Evolutionary conservation across 2,888 invertebrate species (phyloP).

Genomic region (Zaprionus lineosus): DNA sequence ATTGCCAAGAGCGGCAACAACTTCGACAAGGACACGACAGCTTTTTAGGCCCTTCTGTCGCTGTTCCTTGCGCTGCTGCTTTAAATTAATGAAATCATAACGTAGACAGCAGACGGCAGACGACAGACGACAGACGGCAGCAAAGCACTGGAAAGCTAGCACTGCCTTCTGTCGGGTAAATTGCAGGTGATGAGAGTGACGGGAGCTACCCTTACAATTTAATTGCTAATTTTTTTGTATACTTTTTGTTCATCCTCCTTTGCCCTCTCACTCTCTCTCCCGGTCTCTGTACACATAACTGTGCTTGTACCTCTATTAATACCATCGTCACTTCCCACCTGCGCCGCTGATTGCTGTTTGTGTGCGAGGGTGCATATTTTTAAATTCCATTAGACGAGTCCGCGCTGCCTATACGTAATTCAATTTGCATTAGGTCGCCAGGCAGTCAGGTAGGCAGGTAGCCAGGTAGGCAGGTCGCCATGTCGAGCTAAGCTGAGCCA

Average conservation of each 20-base stretch:
- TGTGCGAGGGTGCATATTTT: slow-evolving; percentile 48
- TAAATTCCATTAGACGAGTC: slow-evolving; percentile 56
- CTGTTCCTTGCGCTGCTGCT: slow-evolving; percentile 21
- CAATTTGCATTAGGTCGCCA: slow-evolving; percentile 57
- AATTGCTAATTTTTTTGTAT: slow-evolving; percentile 58
- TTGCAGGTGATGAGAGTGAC: slow-evolving; percentile 26
- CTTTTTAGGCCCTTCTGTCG: slow-evolving; percentile 38
- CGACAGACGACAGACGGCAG: slow-evolving; percentile 8
- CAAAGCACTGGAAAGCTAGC: too few species aligned
- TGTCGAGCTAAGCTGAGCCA: slow-evolving; percentile 8
- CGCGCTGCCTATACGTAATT: slow-evolving; percentile 39
- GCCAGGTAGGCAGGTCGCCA: slow-evolving; percentile 22
- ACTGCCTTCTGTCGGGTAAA: slow-evolving; percentile 13
- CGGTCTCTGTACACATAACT: slow-evolving; percentile 1
- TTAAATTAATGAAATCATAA: slow-evolving; percentile 61
- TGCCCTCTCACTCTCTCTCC: slow-evolving; percentile 4
- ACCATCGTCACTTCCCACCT: neutral
- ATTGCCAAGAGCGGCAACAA: slow-evolving; percentile 44
- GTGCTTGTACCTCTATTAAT: slow-evolving; percentile 4
- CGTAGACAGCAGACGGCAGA: slow-evolving; percentile 16
- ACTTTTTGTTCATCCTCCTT: slow-evolving; percentile 19
- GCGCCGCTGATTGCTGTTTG: slow-evolving; percentile 19
- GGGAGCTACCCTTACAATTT: slow-evolving; percentile 53
- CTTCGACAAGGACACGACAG: slow-evolving; percentile 55
- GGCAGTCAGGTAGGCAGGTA: slow-evolving; percentile 5